Percentiles rank a stretch among this genome's conserved stretches.
Evolutionary conservation across 1,140 invertebrate species (phyloP).

Genomic region (Tyrophagus putrescentiae): DNA sequence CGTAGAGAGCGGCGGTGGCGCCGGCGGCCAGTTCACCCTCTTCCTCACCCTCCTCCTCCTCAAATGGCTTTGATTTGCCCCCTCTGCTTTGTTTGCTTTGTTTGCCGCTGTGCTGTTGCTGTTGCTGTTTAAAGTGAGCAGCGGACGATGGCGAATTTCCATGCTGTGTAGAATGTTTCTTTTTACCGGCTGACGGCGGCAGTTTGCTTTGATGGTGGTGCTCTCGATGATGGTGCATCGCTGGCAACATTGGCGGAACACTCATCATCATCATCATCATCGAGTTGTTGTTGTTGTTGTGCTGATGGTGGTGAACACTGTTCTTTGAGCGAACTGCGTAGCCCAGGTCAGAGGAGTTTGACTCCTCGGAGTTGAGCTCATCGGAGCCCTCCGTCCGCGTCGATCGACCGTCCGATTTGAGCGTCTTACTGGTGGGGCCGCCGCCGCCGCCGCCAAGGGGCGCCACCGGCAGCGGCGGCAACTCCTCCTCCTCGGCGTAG

Average conservation of each 20-base stretch:
- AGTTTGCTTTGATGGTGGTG: background rate
- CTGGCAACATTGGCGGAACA: background rate
- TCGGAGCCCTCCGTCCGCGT: slow-evolving; percentile 28
- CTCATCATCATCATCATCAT: background rate
- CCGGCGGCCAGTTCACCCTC: slow-evolving; percentile 26
- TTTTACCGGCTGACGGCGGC: background rate
- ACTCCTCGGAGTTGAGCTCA: slow-evolving; percentile 25
- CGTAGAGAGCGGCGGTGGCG: slow-evolving; percentile 50
- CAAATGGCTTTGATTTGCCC: background rate
- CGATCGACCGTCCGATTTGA: slow-evolving; percentile 29
- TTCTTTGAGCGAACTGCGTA: slow-evolving; percentile 8
- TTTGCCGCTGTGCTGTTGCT: background rate
- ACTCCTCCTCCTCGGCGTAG: too few species aligned
- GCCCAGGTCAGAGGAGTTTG: slow-evolving; percentile 13
- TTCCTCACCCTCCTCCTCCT: too few species aligned
- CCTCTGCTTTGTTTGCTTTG: slow-evolving; percentile 2
- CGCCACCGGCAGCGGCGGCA: slow-evolving; percentile 26
- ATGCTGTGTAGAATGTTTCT: too few species aligned
- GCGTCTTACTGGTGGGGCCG: slow-evolving; percentile 5
- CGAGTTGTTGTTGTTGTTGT: background rate
- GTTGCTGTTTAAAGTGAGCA: background rate
- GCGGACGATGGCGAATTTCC: background rate
- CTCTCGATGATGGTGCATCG: background rate
- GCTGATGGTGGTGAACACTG: background rate
- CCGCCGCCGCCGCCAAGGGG: background rate